Base-by-base conservation (phyloP, 2,113 vertebrate genomes). In the Illadopsis cleaveri region DNA sequence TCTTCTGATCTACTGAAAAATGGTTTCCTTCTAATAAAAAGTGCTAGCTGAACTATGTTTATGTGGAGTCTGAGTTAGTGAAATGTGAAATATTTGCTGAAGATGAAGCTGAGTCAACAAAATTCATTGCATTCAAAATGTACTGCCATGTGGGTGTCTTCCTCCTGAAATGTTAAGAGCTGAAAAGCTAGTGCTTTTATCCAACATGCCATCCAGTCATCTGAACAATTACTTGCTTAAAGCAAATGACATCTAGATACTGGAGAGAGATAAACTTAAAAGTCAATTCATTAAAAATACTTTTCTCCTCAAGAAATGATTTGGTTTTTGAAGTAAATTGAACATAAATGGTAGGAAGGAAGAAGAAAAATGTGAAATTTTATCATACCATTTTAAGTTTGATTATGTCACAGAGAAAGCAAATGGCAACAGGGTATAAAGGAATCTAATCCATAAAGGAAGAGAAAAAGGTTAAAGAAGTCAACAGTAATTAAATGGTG, bases 401-500 rank as follows among this genome's bases (percentile, higher is more conserved):
- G 93, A 96, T 96, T 97, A 97, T 97, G 95, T 95, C 90, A 97
- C 68, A 87, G 89, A 88, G 86, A 97, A 97, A 97, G 84, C 68
- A 97, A 97, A 96, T 93, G 95, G 73, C 85, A 96, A 90, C 56
- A 86, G 50, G 92, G 24, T 96, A 96, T 89, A 97, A 97, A 97
- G 94, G 94, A 97, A 97, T 95, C 86, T 90, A 97, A 98, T 96
- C 95, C 94, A 90, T 96, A 97, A 96, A 97, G 94, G 93, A 98
- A 98, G 83, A 96, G 82, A 93, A 97, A 97, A 98, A 98, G 97
- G 96, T 98, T 97, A 97, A 97, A 98, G 94, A 96, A 97, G 97
- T 97, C 97, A 97, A 97, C 89, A 97, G 96, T 98, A 98, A 98
- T 98, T 98, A 98, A 97, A 97, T 96, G 87, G 95, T 93, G 96